phyloP scores from a whole-genome alignment of 2,113 vertebrate genomes.

The Nesospiza acunhae region DNA sequence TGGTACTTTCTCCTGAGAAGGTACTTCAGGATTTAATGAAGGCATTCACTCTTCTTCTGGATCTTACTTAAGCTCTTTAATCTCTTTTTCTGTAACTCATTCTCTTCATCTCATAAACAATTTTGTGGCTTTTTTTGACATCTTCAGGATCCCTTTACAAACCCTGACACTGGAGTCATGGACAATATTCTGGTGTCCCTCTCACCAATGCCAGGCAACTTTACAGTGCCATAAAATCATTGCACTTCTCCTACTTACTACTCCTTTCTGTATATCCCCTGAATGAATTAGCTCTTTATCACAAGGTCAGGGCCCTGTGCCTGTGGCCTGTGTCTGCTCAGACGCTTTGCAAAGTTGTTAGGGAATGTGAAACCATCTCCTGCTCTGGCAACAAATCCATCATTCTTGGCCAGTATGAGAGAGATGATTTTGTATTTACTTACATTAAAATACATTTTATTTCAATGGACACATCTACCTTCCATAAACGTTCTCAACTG shows the following conservation, averaged over 20 bases:
- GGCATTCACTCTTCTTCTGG: conserved; percentile 23
- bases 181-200: neutral
- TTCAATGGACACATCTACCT: neutral
- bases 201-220: neutral
- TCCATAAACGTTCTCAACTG: rapidly evolving
- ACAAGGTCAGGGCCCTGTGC: neutral
- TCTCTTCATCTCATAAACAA: conserved; percentile 3
- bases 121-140: neutral
- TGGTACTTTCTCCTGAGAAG: neutral
- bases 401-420: neutral
- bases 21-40: conserved; percentile 20
- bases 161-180: neutral
- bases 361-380: neutral
- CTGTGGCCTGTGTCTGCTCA: neutral
- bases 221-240: neutral
- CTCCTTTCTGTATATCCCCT: neutral
- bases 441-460: neutral
- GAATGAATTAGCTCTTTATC: conserved; percentile 33
- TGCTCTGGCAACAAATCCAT: neutral
- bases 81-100: neutral
- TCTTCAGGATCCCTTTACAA: neutral
- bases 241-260: neutral
- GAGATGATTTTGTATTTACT: neutral
- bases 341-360: neutral
- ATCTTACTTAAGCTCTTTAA: neutral